Base-by-base conservation (phyloP, 1,140 invertebrate genomes). In the Temnothorax nylanderi region DNA sequence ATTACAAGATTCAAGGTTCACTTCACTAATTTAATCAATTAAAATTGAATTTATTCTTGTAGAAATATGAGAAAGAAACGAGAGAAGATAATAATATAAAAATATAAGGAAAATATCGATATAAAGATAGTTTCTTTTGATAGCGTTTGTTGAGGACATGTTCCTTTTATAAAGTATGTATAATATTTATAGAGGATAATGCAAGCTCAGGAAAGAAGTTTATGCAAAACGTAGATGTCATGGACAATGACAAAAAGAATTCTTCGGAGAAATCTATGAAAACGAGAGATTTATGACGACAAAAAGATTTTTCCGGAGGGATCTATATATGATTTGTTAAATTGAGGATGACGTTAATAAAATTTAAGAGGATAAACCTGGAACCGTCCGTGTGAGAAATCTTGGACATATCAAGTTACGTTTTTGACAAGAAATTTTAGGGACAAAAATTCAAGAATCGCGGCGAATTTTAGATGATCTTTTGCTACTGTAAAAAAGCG, bases 1-100 rank as follows among this genome's bases (percentile, higher is more conserved):
- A 32, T 71, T 26, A 16, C 13, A 56, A 37, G 11, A 54, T 56
- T 0, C 0, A 37, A 37, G 5, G 6, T 74, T 54, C 18, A 21
- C 10, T 34, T 74, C n/a, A 21, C 11, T 54, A 75, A 56, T 37
- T 75, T 75, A n/a, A 65, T 65, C 41, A 41, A 65, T n/a, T 41
- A 8, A 41, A 41, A n/a, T 65, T 41, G n/a, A 18, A 65, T n/a
- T 65, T n/a, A 62, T 62, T 58, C 10, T 64, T 34, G 26, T 16
- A 67, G 41, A 21, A 44, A 11, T 51, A 16, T 71, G 18, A n/a
- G 47, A 51, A 16, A 71, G 0, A 71, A 49, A 71, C 1, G 47
- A 71, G 44, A 7, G 4, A 7, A 32, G 16, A 32, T 71, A 32
- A 51, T 51, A 51, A 49, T 49, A 49, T 32, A 0, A 71, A 67